Evolutionary conservation across 2,888 invertebrate genomes (phyloP), one percentile per base, ranked within the genome.

Genomic region (Biston betularia): DNA sequence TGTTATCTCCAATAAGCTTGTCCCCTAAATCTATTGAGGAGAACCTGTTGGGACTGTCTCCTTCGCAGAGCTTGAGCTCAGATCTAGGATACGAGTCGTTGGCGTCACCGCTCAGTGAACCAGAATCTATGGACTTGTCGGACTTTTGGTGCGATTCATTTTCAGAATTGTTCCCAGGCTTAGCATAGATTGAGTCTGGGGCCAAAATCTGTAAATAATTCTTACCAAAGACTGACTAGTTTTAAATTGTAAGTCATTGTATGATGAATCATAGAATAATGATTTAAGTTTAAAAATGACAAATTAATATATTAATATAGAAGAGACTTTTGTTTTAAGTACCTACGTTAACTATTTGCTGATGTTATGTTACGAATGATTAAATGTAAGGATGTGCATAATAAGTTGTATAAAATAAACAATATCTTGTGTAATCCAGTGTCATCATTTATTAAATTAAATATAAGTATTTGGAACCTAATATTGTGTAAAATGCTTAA

Each of bases 71-170:
- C 72, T 77, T 91, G n/a, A 86, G 86, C 71, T 91, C 93, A 0
- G 94, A 94, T 71, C 82, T 92, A 8, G 94, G 94, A 24, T 94
- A 94, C 48, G 94, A 94, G 79, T 94, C 94, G 38, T 76, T 94
- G 50, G 86, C 90, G 0, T 94, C 94, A 42, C 94, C 94, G 0
- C 83, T 93, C 66, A 94, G 94, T 78, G 94, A 94, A 73, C 79
- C 87, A 0, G 92, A 90, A 64, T 88, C 90, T 24, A 89, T 93
- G 87, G 89, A 92, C 81, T 83, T 94, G 70, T 90, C 96, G 81
- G 96, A 96, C 82, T 93, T 96, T 79, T 97, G 96, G 96, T 96
- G 96, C 81, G 96, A 95, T 81, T 96, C 96, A 76, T 95, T 97
- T 78, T 95, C 96, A 69, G 97, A 97, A 88, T 89, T 97, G 75